A percentile compares a stretch with the other conserved stretches of the same genome.
Conservation (phyloP, 2,113 vertebrate species). For the Mugil cephalus region DNA sequence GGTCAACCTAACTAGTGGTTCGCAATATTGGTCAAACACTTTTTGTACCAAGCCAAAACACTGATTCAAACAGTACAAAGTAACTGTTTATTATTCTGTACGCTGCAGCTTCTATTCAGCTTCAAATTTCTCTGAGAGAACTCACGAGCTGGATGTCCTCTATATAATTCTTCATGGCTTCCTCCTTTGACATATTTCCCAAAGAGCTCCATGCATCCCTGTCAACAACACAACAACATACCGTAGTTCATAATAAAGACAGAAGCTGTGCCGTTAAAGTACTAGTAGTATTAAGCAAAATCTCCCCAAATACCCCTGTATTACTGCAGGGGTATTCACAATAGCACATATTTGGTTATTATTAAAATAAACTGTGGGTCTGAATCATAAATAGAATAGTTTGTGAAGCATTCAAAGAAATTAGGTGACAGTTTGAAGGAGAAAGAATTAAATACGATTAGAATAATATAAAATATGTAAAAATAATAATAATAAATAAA, state of each 20-base stretch:
- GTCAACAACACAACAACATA: slow-evolving; percentile 65
- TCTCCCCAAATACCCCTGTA: neutral
- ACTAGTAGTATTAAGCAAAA: neutral
- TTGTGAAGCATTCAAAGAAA: too few species aligned
- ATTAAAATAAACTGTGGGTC: neutral
- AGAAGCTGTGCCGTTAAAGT: neutral
- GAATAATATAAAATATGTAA: too few species aligned
- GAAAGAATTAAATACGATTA: too few species aligned
- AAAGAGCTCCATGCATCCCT: slow-evolving; percentile 97
- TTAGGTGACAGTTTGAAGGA: too few species aligned
- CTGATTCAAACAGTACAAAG: neutral
- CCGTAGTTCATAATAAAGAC: slow-evolving; percentile 19
- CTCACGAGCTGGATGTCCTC: slow-evolving; percentile 97
- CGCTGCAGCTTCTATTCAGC: neutral
- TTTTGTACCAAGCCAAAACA: neutral
- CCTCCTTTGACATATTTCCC: slow-evolving; percentile 94
- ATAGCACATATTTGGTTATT: neutral
- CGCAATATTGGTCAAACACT: too few species aligned
- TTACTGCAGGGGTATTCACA: neutral
- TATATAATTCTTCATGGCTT: slow-evolving; percentile 96
- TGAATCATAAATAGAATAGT: too few species aligned
- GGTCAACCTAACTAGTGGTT: too few species aligned
- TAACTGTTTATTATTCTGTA: slow-evolving; percentile 17
- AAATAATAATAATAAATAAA: too few species aligned
- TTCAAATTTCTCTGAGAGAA: slow-evolving; percentile 30